These are phyloP conservation scores for Achroia grisella DNA, from an alignment of 1,140 invertebrate species.

Conservation along the genomic window DNA sequence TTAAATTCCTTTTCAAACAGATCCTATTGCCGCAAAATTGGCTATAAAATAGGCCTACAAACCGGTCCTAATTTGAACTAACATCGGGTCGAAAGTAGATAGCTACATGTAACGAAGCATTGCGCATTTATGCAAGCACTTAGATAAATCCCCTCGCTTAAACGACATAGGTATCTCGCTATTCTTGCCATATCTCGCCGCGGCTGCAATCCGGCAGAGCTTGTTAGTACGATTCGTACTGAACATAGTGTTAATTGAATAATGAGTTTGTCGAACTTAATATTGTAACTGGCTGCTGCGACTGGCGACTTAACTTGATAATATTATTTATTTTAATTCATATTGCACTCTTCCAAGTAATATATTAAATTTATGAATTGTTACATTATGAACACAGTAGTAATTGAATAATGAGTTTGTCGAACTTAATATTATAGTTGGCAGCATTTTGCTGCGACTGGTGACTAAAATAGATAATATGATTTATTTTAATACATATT, in stretches of 20 bases:
- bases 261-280: constrained; percentile 27
- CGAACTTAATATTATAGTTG: constrained; percentile 6
- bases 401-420: constrained; percentile 43
- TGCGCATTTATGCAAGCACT: constrained; percentile 47
- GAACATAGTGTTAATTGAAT: constrained; percentile 40
- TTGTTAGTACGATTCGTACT: constrained; percentile 33
- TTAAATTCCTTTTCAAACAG: too few species aligned
- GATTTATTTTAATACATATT: too few species aligned
- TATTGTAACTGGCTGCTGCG: too few species aligned
- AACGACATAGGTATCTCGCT: constrained; percentile 25
- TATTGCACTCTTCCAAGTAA: too few species aligned
- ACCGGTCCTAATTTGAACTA: constrained; percentile 44
- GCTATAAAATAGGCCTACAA: constrained; percentile 32
- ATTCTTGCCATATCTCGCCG: constrained; percentile 21
- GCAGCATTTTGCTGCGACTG: too few species aligned
- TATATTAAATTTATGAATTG: too few species aligned
- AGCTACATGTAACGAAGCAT: constrained; percentile 42
- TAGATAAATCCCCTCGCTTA: constrained; percentile 51
- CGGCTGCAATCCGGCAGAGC: too few species aligned
- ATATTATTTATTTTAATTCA: too few species aligned
- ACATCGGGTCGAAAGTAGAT: constrained; percentile 23
- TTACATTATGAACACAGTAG: constrained; percentile 26
- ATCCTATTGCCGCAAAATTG: constrained; percentile 14
- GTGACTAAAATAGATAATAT: too few species aligned
- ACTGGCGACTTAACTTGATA: too few species aligned